Evolutionary conservation across 2,113 vertebrate genomes (phyloP).

Genomic region (Alaudala cheleensis): DNA sequence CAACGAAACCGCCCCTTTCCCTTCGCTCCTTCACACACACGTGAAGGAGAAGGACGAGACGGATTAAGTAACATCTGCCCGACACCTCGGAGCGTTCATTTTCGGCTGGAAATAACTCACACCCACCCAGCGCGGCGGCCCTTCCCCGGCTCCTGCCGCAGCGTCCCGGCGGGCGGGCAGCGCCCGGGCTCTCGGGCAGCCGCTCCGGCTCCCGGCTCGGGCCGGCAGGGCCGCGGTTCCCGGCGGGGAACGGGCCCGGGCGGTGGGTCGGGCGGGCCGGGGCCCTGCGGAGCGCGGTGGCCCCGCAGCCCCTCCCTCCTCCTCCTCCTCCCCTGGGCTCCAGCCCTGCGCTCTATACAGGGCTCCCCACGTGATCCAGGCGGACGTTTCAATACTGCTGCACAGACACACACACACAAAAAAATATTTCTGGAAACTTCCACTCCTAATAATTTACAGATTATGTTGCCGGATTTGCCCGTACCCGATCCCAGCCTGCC

Average conservation of each 20-base stretch:
- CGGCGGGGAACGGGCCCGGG: neutral
- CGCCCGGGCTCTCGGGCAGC: neutral
- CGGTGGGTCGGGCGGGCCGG: neutral
- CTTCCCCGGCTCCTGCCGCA: neutral
- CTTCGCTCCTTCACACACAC: neutral
- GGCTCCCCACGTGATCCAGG: constrained; percentile 79
- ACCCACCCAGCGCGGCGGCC: neutral
- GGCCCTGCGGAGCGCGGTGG: neutral
- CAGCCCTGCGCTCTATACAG: constrained; percentile 71
- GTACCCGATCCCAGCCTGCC: neutral
- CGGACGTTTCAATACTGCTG: constrained; percentile 81
- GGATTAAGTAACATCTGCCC: neutral
- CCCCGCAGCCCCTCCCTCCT: constrained; percentile 41
- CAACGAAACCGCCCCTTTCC: neutral
- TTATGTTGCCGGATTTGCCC: constrained; percentile 10
- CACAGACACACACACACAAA: constrained; percentile 57
- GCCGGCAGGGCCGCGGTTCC: neutral
- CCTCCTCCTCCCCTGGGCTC: constrained; percentile 68
- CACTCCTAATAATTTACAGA: constrained; percentile 76
- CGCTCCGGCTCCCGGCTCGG: neutral
- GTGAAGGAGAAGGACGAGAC: neutral
- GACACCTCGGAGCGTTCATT: neutral
- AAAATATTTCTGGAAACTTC: constrained; percentile 86
- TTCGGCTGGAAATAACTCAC: neutral
- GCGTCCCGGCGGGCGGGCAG: neutral